Evolutionary conservation across 2,797 vertebrate genomes (phyloP), one percentile per base, ranked within the genome.

Genomic region (Trichosurus vulpecula): DNA sequence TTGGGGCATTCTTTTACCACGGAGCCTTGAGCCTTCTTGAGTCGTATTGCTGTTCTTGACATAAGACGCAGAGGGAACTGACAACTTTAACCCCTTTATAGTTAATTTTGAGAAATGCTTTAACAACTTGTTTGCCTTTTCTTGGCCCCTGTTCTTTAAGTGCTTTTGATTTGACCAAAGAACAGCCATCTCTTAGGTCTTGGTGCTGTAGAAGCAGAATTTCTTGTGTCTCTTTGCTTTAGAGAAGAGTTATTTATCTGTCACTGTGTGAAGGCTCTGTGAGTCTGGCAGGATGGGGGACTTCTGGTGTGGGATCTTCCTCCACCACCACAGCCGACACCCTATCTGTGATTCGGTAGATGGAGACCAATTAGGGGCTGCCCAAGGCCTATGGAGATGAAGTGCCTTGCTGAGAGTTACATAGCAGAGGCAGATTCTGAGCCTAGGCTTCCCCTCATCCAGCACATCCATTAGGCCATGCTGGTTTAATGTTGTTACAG

Each of bases 91-190:
- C 0, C 14, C 47, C 94, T 66, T 55, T 81, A 57, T 94, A 16
- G 90, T 97, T 57, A 93, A 93, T 27, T 81, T 47, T 87, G 31
- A 92, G 52, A 35, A 90, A 61, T 87, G 0, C 29, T 31, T 94
- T 95, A 93, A 58, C 81, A 87, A 3, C 22, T 91, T 93, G 61
- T n/a, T 74, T 81, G n/a, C 19, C 61, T 14, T n/a, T 66, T 66
- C 61, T 61, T 66, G 35, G 61, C 1, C 14, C 6, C 54, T 81
- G 0, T 95, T 87, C n/a, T 61, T 92, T 47, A 94, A 92, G 41
- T 93, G 35, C 81, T 96, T 66, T 66, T 66, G 14, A n/a, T 66
- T n/a, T 66, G 35, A 66, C 1, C 35, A n/a, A 66, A n/a, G 14
- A n/a, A 66, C 16, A 16, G 35, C 35, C 35, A 6, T n/a, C 35